Evolutionary conservation across 2,888 invertebrate genomes (phyloP), one percentile per base, ranked within the genome.

Genomic region (Smittia sp.): DNA sequence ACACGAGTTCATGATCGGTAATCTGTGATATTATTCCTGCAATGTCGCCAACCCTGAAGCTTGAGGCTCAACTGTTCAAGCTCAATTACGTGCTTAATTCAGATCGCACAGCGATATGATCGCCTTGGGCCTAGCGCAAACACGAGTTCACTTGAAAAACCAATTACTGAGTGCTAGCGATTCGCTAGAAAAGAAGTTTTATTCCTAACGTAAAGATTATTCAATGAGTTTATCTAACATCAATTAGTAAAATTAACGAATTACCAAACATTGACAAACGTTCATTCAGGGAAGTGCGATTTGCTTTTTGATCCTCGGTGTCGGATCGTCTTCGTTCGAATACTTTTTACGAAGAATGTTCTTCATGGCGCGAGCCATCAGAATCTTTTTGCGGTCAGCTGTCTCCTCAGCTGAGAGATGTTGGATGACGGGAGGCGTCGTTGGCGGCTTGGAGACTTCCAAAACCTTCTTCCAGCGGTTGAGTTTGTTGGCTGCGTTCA

Each of bases 401-500:
- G 63, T 22, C 13, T 65, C 65, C 7, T 73, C 73, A 20, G 24
- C n/a, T 22, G 25, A 24, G 1, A 65, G 18, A 15, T 46, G 46
- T 15, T 46, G 46, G 4, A 58, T 54, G 9, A 20, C 6, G 63
- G 65, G 13, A n/a, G 22, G 46, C 22, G 70, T 27, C 22, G 25
- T n/a, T 2, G n/a, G 2, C 13, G 73, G 46, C 15, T 73, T 73
- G 2, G 81, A 80, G 1, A 82, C 80, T 74, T 82, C 83, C 20
- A 83, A 76, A 0, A 83, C 83, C 83, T 79, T 86, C 85, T 76
- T 87, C 87, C 80, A 87, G 80, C 78, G 88, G 86, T 70, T 87
- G 84, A 75, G 85, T 82, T 78, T 82, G 83, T 74, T 86, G 78
- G 79, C 85, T 79, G 79, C 88, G 80, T 76, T 87, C 66, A 80